Conservation (phyloP, 2,888 invertebrate species). For the Aromia moschata region DNA sequence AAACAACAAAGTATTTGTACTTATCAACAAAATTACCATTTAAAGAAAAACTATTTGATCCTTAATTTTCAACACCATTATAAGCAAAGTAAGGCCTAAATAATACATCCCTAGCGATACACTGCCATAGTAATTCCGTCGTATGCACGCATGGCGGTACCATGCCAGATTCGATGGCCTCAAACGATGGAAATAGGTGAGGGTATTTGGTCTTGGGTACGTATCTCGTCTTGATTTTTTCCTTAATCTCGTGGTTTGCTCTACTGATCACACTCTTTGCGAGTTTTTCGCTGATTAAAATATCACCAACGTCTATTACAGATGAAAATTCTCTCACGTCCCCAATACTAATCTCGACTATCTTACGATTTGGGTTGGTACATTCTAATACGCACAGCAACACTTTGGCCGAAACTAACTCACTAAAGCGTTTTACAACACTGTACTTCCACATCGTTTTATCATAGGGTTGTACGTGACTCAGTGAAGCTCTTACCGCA, state of each 20-base stretch:
- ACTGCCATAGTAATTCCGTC: conserved; percentile 26
- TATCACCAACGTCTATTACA: conserved; percentile 22
- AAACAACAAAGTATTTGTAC: too few relatives aligned
- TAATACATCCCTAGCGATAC: conserved; percentile 25
- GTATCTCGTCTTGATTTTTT: conserved; percentile 13
- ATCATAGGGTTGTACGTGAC: conserved; percentile 28
- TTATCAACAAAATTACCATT: neutral
- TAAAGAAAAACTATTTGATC: too few relatives aligned
- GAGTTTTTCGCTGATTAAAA: conserved; percentile 30
- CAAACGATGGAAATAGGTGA: conserved; percentile 32
- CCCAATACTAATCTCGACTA: conserved; percentile 26
- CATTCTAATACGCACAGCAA: conserved; percentile 28
- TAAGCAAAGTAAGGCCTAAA: conserved; percentile 28
- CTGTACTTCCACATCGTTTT: conserved; percentile 26
- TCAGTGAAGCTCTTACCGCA: conserved; percentile 33
- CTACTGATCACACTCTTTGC: conserved; percentile 20
- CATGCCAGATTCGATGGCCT: conserved; percentile 31
- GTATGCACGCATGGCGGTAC: conserved; percentile 27
- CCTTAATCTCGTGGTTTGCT: neutral
- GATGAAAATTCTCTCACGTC: conserved; percentile 5
- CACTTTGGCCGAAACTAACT: conserved; percentile 27
- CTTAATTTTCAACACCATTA: conserved; percentile 18
- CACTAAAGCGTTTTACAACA: conserved; percentile 26
- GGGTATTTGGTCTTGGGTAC: conserved; percentile 30
- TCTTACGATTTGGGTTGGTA: conserved; percentile 21